A percentile compares a stretch with the other conserved stretches of the same genome.
These are phyloP conservation scores for Solenopsis invicta DNA, from an alignment of 1,140 invertebrate species.

Conservation along the genomic window DNA sequence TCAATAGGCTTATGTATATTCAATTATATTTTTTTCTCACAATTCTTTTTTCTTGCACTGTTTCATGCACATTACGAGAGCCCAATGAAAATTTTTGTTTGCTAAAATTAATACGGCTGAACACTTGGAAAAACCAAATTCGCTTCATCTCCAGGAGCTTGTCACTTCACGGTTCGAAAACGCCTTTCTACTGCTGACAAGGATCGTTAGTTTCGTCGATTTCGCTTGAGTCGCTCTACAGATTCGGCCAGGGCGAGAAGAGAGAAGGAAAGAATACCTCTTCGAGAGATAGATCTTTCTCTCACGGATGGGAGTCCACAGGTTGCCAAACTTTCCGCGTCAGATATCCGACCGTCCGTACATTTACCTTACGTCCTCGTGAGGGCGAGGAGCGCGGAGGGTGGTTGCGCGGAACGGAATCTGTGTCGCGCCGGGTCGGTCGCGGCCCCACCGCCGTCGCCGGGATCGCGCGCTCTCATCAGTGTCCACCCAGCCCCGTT, in stretches of 20 bases:
- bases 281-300: neutral
- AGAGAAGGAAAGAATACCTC: neutral
- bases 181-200: neutral
- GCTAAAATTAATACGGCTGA: neutral
- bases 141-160: neutral
- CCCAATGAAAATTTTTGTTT: neutral
- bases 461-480: constrained; percentile 60
- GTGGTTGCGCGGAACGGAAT: constrained; percentile 66
- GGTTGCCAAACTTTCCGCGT: constrained; percentile 4
- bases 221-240: neutral
- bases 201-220: neutral
- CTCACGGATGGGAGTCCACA: neutral
- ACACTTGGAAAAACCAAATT: neutral
- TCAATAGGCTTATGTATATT: neutral
- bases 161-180: neutral
- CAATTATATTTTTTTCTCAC: neutral
- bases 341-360: constrained; percentile 1
- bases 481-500: constrained; percentile 75
- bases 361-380: constrained; percentile 34
- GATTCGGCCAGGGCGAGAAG: neutral
- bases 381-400: constrained; percentile 5
- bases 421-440: constrained; percentile 77
- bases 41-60: neutral
- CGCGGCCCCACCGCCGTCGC: constrained; percentile 18
- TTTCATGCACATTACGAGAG: neutral